These are phyloP conservation scores for Yponomeuta plumbellus DNA, from an alignment of 2,888 invertebrate genomes.

Conservation along the genomic window DNA sequence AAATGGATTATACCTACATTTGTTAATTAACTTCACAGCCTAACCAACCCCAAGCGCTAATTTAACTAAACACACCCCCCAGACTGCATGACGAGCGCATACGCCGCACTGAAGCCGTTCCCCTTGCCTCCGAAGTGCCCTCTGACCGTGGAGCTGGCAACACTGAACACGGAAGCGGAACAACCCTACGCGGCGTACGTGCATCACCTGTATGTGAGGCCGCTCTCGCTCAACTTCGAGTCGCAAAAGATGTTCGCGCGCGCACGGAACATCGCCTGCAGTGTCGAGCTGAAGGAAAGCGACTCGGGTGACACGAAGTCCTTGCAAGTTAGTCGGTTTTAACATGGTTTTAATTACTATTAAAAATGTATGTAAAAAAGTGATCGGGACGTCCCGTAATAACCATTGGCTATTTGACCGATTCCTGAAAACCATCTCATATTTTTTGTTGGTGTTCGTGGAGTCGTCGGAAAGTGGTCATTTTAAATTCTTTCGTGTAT, in stretches of 20 bases:
- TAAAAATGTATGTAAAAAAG: no score
- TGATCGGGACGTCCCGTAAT: no score
- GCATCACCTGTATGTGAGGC: slow-evolving; percentile 96
- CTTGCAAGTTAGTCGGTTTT: slow-evolving; percentile 79
- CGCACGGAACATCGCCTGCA: slow-evolving; percentile 95
- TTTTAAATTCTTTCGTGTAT: no score
- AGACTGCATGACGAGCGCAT: slow-evolving; percentile 91
- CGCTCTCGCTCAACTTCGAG: slow-evolving; percentile 89
- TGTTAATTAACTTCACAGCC: no score
- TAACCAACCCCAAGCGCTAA: background rate
- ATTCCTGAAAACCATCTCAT: no score
- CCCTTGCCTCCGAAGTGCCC: slow-evolving; percentile 85
- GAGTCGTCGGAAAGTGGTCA: no score
- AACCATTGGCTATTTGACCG: no score
- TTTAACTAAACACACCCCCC: slow-evolving; percentile 22
- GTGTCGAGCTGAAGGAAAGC: slow-evolving; percentile 89
- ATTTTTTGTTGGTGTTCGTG: no score
- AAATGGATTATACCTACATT: no score
- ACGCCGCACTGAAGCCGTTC: slow-evolving; percentile 90
- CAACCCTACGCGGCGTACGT: slow-evolving; percentile 89
- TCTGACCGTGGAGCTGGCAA: slow-evolving; percentile 90
- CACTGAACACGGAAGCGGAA: slow-evolving; percentile 83
- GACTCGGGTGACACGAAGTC: slow-evolving; percentile 79
- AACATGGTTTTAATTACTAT: no score
- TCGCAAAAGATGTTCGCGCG: slow-evolving; percentile 93